A percentile compares a stretch with the other conserved stretches of the same genome.
phyloP scores from a whole-genome alignment of 2,888 invertebrate genomes.

The Drosophila algonquin region DNA sequence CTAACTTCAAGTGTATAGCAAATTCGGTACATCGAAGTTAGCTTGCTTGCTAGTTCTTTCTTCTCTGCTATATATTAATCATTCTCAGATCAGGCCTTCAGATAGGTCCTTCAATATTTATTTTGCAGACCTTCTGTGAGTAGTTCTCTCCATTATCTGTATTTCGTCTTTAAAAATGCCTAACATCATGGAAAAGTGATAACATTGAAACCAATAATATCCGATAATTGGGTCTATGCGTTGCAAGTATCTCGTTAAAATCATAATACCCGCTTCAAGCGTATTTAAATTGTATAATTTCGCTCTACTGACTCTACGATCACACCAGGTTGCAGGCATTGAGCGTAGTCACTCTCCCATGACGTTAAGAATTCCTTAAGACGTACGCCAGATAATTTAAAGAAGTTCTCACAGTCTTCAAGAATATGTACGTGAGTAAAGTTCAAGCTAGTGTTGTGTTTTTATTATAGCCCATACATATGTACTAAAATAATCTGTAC shows the following conservation, averaged over 20 bases:
- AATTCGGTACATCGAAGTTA: too few relatives aligned
- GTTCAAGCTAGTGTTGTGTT: neutral
- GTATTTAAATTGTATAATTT: neutral
- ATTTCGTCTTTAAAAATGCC: constrained; percentile 78
- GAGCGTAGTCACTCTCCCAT: constrained; percentile 81
- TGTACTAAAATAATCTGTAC: too few relatives aligned
- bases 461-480: neutral
- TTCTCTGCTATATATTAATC: too few relatives aligned
- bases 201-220: constrained; percentile 36
- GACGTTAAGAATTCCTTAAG: constrained; percentile 81
- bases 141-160: constrained; percentile 63
- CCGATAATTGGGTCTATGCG: neutral
- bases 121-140: constrained; percentile 58
- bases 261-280: neutral
- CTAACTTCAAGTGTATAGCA: too few relatives aligned
- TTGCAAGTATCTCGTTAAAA: neutral
- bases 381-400: constrained; percentile 69
- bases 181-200: constrained; percentile 83
- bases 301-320: neutral
- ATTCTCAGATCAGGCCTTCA: too few relatives aligned
- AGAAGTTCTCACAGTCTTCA: constrained; percentile 63
- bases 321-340: neutral
- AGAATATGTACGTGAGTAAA: neutral
- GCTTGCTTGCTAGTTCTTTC: too few relatives aligned
- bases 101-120: too few relatives aligned